Conservation (phyloP, 2,888 invertebrate species). For the Glomeris marginata region DNA sequence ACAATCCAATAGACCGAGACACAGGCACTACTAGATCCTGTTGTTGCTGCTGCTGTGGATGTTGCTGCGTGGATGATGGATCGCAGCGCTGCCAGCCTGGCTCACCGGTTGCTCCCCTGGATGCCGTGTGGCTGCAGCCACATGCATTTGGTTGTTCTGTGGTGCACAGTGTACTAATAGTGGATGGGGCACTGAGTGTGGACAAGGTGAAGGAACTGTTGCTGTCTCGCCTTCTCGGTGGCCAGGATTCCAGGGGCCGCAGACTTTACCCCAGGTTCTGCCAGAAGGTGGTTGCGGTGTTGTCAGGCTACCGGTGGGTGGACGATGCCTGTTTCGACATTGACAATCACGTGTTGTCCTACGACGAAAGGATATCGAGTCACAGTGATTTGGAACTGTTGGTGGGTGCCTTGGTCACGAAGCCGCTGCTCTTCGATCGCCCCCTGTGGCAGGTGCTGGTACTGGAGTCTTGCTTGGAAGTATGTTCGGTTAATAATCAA, state of each 20-base stretch:
- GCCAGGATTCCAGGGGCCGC: conserved; percentile 27
- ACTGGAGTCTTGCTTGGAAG: conserved; percentile 27
- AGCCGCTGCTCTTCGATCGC: conserved; percentile 30
- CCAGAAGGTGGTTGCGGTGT: conserved; percentile 30
- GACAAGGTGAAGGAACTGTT: conserved; percentile 33
- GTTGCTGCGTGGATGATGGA: conserved; percentile 7
- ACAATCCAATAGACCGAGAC: conserved; percentile 24
- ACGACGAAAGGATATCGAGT: conserved; percentile 26
- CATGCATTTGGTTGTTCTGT: conserved; percentile 27
- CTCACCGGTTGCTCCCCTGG: conserved; percentile 28
- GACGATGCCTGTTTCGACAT: conserved; percentile 35
- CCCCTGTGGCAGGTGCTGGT: conserved; percentile 41
- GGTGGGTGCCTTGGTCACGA: conserved; percentile 31
- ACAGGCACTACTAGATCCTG: conserved; percentile 15
- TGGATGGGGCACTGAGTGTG: conserved; percentile 35
- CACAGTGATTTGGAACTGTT: conserved; percentile 32
- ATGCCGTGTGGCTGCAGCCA: conserved; percentile 34
- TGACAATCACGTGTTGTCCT: conserved; percentile 35
- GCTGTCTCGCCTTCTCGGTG: conserved; percentile 31
- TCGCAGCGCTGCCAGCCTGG: neutral
- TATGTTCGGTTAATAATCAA: too few species aligned
- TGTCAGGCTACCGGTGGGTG: conserved; percentile 36
- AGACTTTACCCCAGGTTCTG: conserved; percentile 35
- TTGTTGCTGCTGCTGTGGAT: conserved; percentile 10
- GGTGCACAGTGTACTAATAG: conserved; percentile 35